Base-by-base conservation (phyloP, 2,797 vertebrate species). In the Mus spretus region DNA sequence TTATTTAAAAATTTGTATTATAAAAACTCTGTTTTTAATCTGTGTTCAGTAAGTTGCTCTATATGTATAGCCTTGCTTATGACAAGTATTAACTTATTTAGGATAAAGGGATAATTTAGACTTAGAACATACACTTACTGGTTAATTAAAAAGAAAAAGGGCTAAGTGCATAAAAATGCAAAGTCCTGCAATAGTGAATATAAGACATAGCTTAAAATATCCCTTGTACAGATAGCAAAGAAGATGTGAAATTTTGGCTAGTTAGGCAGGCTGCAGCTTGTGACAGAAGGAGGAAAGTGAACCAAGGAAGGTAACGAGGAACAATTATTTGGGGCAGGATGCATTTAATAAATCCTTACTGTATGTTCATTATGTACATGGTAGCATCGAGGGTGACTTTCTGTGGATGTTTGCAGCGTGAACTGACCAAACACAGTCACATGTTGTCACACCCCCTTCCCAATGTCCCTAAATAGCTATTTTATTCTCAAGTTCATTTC, bases 11-110 rank as follows among this genome's bases (percentile, higher is more conserved):
- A 63, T 4, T 13, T n/a, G 47, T 11, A 31, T 22, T 57, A 44
- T 63, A n/a, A 88, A 70, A 82, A 20, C 77, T 74, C 91, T 22
- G 22, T 77, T 95, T 96, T 82, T 14, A 59, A 59, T 79, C 31
- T 80, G 0, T 28, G 14, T 26, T 61, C 6, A n/a, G 80, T 65
- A 59, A 84, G 11, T 67, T 88, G 8, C n/a, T 95, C 40, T 61
- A 50, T 19, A 53, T 63, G 50, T 92, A 63, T 47, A 14, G 50
- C 86, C 22, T 84, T 72, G 59, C 74, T 81, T 88, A 22, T 88
- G 26, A 44, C 2, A 87, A 65, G 7, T 81, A 8, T 77, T 75
- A 50, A 44, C 88, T 79, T 91, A 80, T 94, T 88, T 89, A 44
- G 7, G 78, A 78, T 70, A 57, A 13, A 92, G 81, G 91, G n/a